Evolutionary conservation across 2,797 vertebrate genomes (phyloP).

Genomic region (Pelodytes ibericus): DNA sequence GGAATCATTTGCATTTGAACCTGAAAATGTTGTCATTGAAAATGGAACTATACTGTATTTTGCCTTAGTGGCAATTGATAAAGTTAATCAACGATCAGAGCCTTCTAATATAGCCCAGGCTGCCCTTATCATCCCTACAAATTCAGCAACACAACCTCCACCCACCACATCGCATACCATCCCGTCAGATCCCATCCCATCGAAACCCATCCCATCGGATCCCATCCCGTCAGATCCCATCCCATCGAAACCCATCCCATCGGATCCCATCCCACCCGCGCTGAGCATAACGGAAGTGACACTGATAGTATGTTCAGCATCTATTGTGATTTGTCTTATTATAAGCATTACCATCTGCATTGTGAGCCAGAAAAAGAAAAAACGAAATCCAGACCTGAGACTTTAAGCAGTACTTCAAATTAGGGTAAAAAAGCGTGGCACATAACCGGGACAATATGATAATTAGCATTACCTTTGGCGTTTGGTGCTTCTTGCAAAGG

Average conservation of each 20-base stretch:
- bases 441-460: no score
- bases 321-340: slow-evolving; percentile 49
- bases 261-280: neutral
- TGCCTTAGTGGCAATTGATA: slow-evolving; percentile 61
- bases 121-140: slow-evolving; percentile 54
- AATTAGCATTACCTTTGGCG: no score
- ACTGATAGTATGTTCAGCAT: slow-evolving; percentile 32
- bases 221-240: neutral
- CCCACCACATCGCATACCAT: neutral
- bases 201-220: neutral
- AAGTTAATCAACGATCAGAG: slow-evolving; percentile 57
- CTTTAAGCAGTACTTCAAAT: no score
- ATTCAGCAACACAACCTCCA: neutral
- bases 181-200: slow-evolving; percentile 5
- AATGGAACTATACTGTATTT: slow-evolving; percentile 68
- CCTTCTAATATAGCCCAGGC: slow-evolving; percentile 69
- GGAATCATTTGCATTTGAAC: slow-evolving; percentile 65
- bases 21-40: slow-evolving; percentile 54
- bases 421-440: no score
- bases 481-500: no score
- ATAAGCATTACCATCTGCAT: slow-evolving; percentile 42
- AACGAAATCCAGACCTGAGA: slow-evolving; percentile 12
- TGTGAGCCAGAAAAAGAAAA: slow-evolving; percentile 31
- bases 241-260: neutral
- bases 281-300: slow-evolving; percentile 1